Evolutionary conservation across 2,888 invertebrate species (phyloP), one percentile per base, ranked within the genome.

Genomic region (Rhopalosiphum nymphaeae): DNA sequence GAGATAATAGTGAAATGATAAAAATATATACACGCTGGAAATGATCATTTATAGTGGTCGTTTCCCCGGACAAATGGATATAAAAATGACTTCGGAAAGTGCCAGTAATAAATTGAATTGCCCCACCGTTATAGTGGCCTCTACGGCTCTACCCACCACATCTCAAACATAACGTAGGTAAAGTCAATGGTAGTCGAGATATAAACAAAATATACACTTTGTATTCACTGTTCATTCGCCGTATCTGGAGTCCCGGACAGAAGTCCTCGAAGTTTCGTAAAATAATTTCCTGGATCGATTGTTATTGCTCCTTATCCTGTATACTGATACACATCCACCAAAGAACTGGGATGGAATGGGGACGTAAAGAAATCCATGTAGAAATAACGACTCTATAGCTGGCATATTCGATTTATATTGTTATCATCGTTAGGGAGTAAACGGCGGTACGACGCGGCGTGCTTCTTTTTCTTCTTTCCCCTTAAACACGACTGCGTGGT

Each of bases 221-320:
- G 88, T 92, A 92, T 92, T 92, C 92, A 57, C 67, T 21, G 92
- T 92, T 49, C 92, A 46, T 87, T 87, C 92, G 53, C 92, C 87
- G 49, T 92, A 87, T 91, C 91, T 85, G 86, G 29, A 42, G 91
- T 44, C 84, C 85, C 84, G 91, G 84, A 56, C 53, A 53, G 56
- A 36, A 26, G 36, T 26, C 44, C 57, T 44, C 53, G 49, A 42
- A 92, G 61, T 61, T 88, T 88, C 67, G 67, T 26, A 1, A 92
- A 87, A 92, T 88, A 78, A 92, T 92, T 92, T 92, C 92, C 92
- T 67, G 67, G n/a, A 67, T 67, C 92, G 92, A 87, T 92, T 78
- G 67, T 78, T 49, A 90, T 92, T 49, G 49, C 29, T 42, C 26
- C 46, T 86, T 49, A 87, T 61, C 86, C 44, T 29, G 46, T 36